Percentiles rank a stretch among this genome's conserved stretches.
Conservation (phyloP, 2,888 invertebrate species). For the Eupithecia inturbata region DNA sequence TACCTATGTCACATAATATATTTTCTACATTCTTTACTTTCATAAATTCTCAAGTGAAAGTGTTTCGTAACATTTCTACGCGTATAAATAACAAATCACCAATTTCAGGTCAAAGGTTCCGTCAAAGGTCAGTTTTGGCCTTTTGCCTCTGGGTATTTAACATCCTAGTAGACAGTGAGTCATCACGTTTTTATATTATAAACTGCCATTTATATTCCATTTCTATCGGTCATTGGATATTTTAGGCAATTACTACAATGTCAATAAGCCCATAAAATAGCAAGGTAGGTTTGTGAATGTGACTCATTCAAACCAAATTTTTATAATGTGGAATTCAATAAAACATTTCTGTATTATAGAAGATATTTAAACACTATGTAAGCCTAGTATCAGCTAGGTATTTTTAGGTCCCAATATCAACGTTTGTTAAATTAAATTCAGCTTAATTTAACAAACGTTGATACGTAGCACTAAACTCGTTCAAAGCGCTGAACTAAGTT, state of each 20-base stretch:
- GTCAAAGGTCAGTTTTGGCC: conserved; percentile 39
- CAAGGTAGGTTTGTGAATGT: not conserved
- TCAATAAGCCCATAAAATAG: conserved; percentile 21
- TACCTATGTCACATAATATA: not conserved
- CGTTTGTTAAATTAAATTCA: no score
- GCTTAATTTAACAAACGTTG: no score
- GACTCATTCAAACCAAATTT: not conserved
- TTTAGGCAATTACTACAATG: conserved; percentile 20
- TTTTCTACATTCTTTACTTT: conserved; percentile 3
- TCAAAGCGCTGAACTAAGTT: no score
- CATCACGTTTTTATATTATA: conserved; percentile 25
- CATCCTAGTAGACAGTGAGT: conserved; percentile 38
- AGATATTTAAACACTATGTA: not conserved
- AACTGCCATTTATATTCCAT: conserved; percentile 13
- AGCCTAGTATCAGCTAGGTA: not conserved
- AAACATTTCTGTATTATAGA: no score
- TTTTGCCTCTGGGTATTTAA: conserved; percentile 29
- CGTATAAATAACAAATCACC: conserved; percentile 29
- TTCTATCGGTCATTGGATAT: conserved; percentile 12
- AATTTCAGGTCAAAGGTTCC: conserved; percentile 37
- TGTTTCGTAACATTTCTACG: conserved; percentile 35
- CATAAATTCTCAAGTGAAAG: conserved; percentile 34
- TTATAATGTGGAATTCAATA: not conserved
- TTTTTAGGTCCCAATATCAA: not conserved
- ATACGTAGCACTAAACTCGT: no score